Evolutionary conservation across 2,888 invertebrate genomes (phyloP), one percentile per base, ranked within the genome.

Genomic region (Aphidius colemani): DNA sequence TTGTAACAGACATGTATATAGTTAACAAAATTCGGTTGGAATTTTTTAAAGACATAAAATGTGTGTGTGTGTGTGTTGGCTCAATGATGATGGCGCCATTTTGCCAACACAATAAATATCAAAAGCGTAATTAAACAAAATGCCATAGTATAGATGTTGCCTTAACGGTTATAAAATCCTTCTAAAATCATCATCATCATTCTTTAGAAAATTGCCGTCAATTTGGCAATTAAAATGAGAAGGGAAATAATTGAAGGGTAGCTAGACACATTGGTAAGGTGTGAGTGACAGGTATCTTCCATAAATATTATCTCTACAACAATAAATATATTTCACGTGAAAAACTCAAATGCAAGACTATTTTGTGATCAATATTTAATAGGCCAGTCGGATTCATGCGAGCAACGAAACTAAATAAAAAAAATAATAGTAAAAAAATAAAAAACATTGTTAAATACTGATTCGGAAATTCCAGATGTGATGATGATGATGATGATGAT

Each of bases 171-270:
- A 70, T 69, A 67, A 69, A 30, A 30, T 65, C 72, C 53, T 53
- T 40, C 46, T 75, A 71, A 74, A 71, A 77, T 77, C 7, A 41
- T 75, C 76, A 41, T 75, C 76, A 30, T 72, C 69, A 74, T 75
- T 75, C 74, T 72, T 72, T 75, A n/a, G 53, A 71, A 81, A 82
- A 82, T 82, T 82, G 80, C 77, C 81, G 74, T 75, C 81, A 82
- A 82, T 82, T 82, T 82, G 75, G 76, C 78, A 82, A 82, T 82
- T 82, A 81, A 78, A 80, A 78, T 74, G 72, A 74, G 72, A 74
- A 75, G 78, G 76, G 75, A 78, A 40, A 41, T 82, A 82, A 82
- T 82, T 72, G 78, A 71, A 76, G 82, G 82, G 78, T 79, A n/a
- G 43, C 78, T 78, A 79, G 79, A 77, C 75, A 72, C 78, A 76